Evolutionary conservation across 2,113 vertebrate genomes (phyloP), one percentile per base, ranked within the genome.

Genomic region (Rhegmatorhina hoffmannsi): DNA sequence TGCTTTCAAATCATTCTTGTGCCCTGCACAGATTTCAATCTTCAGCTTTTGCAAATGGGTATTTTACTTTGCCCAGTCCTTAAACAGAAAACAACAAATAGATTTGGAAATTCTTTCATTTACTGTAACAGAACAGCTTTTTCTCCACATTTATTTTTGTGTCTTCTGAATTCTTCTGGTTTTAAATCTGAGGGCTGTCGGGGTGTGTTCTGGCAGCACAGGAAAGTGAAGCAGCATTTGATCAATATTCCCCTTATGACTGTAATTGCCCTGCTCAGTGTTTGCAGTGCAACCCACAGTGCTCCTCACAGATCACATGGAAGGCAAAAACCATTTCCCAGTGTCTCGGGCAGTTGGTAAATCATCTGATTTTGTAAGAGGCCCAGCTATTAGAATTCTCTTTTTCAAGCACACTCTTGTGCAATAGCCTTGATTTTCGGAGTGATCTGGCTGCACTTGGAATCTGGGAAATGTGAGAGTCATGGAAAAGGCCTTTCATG

Each of bases 401-500:
- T 33, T 78, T 81, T 95, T 92, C 90, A 84, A 40, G 82, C 67
- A 47, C 47, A 13, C 93, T 96, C 84, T 97, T 97, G 89, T 93
- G 87, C 91, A 96, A 85, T 36, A 95, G 79, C 86, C 77, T 89
- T 38, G 62, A 74, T 31, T 89, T 84, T 90, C 66, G 46, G 55
- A 70, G 85, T 26, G 36, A 78, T 81, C 91, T 93, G 94, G 83
- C 81, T 84, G 88, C 64, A 55, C 82, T 50, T 90, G 92, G 87
- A 85, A 74, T 96, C 96, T 97, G 70, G 94, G 89, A 95, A 97
- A 94, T 90, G 44, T 31, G 33, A 74, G 89, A 55, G 76, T 92
- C 94, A 59, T 84, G 90, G 89, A 95, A 94, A 59, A 87, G 95
- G 68, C 47, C 94, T 64, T 62, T 83, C 55, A 64, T 88, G 77